Evolutionary conservation across 2,888 invertebrate species (phyloP), one percentile per base, ranked within the genome.

Genomic region (Scaptomyza flava): DNA sequence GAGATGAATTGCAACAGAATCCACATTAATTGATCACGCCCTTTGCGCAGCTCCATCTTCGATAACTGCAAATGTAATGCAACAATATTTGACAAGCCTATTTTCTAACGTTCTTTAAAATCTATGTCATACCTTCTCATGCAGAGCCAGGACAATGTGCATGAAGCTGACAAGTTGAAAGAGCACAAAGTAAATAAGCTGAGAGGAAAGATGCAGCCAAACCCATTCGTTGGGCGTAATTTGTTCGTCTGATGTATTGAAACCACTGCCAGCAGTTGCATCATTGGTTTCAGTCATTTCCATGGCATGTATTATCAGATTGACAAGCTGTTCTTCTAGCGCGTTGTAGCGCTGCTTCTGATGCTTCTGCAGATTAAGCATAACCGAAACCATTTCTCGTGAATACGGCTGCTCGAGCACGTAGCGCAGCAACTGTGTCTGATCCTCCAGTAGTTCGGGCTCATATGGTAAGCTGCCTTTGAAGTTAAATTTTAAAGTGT

Each of bases 11-110:
- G 99, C 45, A 99, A 93, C 17, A 99, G 93, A 20, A 98, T 96
- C 99, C 99, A 99, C 99, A 99, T 99, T n/a, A 99, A 93, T 87
- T 99, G 98, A 92, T 99, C 99, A 50, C 99, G 93, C 0, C 98
- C 98, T 91, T 97, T 96, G 67, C 96, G 94, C 90, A 98, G 93
- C 88, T 97, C 97, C 77, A 96, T 94, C 7, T 95, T 95, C 45
- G 95, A 94, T 38, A 97, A 91, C 94, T 95, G 77, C 11, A 92
- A 90, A 52, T 12, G 12, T 3, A 34, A 33, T 12, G 0, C 0
- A 59, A 42, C 27, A 14, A n/a, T 5, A 9, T n/a, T 11, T 14
- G 6, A 14, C 0, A 23, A 23, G 7, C 2, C 14, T 36, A 7
- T 20, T 6, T 27, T 27, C 6, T 6, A 27, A 27, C 27, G 5